Base-by-base conservation (phyloP, 2,888 invertebrate species). In the Mellilla xanthometata region DNA sequence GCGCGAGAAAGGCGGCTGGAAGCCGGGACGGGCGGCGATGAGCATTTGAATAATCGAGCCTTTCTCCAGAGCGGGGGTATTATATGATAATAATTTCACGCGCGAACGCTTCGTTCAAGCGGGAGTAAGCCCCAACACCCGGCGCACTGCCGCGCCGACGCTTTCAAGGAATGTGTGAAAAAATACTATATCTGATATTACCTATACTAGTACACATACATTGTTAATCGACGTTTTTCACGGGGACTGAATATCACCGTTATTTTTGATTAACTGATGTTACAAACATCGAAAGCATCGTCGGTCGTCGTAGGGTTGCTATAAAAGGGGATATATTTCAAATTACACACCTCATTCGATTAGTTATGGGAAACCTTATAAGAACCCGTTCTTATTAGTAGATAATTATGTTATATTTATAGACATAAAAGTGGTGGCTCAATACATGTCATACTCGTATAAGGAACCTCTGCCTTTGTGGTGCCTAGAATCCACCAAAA, bases 1-100 rank as follows among this genome's bases (percentile, higher is more conserved):
- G 73, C 71, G 61, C 65, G 66, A 65, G 68, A 59, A 64, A 68
- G 62, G 50, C 52, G 54, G 54, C 54, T 56, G 56, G 52, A 48
- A 44, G 49, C 43, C 49, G 54, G 58, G 49, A 49, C 56, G 61
- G 42, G 62, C 56, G 60, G 72, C 68, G 68, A 75, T 71, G 76
- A 78, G 73, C 76, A 87, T 87, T 87, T 86, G 83, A 88, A 88
- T 88, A 88, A 87, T 84, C 83, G 82, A 78, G 70, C 70, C 72
- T 71, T 74, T 76, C 66, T 78, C 79, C 75, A 73, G 76, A 71
- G 70, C 66, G 60, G 65, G 72, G 78, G 76, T 81, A 87, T 86
- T 87, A 85, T 86, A 87, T 88, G 86, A 88, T 88, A 89, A 88
- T 89, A 86, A 86, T 87, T 87, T 85, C 81, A 87, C 84, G 86